Base-by-base conservation (phyloP, 1,140 invertebrate genomes). In the Zaprionus ornatus region DNA sequence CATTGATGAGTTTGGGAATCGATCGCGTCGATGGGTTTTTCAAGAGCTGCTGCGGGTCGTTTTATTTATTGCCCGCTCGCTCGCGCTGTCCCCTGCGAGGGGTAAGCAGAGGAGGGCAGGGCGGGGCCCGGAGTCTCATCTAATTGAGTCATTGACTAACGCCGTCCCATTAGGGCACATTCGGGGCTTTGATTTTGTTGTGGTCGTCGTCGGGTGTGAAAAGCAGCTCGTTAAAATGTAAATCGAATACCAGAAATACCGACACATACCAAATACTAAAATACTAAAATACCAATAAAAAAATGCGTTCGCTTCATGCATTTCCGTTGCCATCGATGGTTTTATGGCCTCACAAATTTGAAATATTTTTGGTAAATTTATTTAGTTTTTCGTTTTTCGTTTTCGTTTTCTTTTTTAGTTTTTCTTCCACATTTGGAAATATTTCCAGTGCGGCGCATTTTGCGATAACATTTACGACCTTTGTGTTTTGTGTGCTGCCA, bases 61-160 rank as follows among this genome's bases (percentile, higher is more conserved):
- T 77, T 88, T 84, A 88, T 88, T 88, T 88, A 88, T 90, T 71
- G 85, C 71, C 78, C 61, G 52, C 54, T 32, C 61, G 48, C 54
- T 10, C 4, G 17, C 25, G 19, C 45, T 29, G 25, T 23, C 17
- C 15, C 13, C 54, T 48, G 13, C 4, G 17, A 10, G 23, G 25
- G 2, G 12, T 4, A 21, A 15, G 17, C 2, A 7, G 37, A 17
- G 4, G 2, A 17, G 7, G 7, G n/a, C 0, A 19, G 45, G n/a
- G 4, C 42, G 25, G 21, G 13, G n/a, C 62, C 42, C 67, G 17
- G 29, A 37, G 63, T 59, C 63, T 21, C 60, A 40, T 50, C 67
- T 91, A 91, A 91, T 91, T 90, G 90, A 91, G 90, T 80, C 90
- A 91, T 90, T 81, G 72, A 82, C 80, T 80, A 70, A 52, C 84